Base-by-base conservation (phyloP, 53 echinoderm and acorn worm genomes). In the Holothuria leucospilota region DNA sequence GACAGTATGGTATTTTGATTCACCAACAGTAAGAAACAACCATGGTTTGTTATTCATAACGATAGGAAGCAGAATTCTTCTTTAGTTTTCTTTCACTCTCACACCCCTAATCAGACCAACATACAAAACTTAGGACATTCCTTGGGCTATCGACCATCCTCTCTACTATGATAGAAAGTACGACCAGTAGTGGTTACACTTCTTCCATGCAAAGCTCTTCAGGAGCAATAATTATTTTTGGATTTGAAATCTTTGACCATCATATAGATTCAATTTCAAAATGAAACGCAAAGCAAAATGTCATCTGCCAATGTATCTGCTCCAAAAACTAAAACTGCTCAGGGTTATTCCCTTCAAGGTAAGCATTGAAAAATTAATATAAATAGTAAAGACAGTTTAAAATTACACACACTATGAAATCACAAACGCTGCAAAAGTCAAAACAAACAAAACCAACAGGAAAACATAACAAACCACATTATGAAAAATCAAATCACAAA, bases 231-330 rank as follows among this genome's bases (percentile, higher is more conserved):
- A 29, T 39, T 18, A 39, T 71, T 39, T 39, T 71, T 71, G 71
- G 71, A 0, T 71, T 42, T 42, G 41, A n/a, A 71, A 46, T 71
- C 71, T 40, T 40, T 71, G 6, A 40, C n/a, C 71, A 71, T 34
- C 71, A 20, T 42, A 71, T 39, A n/a, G n/a, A 39, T 71, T 39
- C 71, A 71, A 21, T 71, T 39, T 29, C 71, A 39, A 71, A 71
- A 39, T 39, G 21, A 16, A 6, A 39, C 34, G 18, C 39, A 71
- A 71, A 68, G 13, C 39, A 5, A 40, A 13, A 20, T 15, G n/a
- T 21, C 30, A 71, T 8, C 27, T 39, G 13, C 25, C 24, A 68
- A 68, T 10, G 34, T 34, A 29, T 6, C 34, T 28, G 29, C 24
- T 26, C 69, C 24, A 15, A 28, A 14, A 28, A 7, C 69, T 26